A percentile compares a stretch with the other conserved stretches of the same genome.
Conservation (phyloP, 2,797 vertebrate genomes). For the Platyrinchus mystaceus region DNA sequence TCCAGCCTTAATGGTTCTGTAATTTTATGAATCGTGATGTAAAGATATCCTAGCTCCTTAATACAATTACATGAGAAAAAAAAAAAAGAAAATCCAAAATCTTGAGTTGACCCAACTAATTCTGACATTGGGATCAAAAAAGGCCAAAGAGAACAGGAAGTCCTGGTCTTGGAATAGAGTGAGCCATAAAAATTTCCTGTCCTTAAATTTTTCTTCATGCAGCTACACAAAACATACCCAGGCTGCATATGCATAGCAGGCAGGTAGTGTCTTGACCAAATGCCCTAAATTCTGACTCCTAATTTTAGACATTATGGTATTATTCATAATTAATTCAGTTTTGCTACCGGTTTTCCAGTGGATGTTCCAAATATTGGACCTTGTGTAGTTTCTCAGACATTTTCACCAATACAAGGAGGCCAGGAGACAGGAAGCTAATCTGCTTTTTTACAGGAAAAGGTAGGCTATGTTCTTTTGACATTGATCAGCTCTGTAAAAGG, state of each 20-base stretch:
- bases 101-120: neutral
- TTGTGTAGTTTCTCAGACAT: neutral
- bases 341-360: neutral
- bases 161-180: neutral
- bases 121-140: neutral
- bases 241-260: neutral
- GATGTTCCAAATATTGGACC: neutral
- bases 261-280: neutral
- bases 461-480: neutral
- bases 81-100: neutral
- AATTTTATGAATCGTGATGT: neutral
- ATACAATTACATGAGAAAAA: neutral
- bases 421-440: neutral
- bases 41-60: neutral
- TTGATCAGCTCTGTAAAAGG: neutral
- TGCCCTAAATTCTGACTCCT: neutral
- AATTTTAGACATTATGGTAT: neutral
- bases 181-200: neutral
- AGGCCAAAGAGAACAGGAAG: neutral
- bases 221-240: neutral
- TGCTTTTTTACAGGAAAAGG: neutral
- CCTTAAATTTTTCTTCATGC: neutral
- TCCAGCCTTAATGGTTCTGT: neutral
- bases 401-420: neutral
- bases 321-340: neutral